Evolutionary conservation across 1,140 invertebrate species (phyloP), one percentile per base, ranked within the genome.

Genomic region (Trachelipus rathkii): DNA sequence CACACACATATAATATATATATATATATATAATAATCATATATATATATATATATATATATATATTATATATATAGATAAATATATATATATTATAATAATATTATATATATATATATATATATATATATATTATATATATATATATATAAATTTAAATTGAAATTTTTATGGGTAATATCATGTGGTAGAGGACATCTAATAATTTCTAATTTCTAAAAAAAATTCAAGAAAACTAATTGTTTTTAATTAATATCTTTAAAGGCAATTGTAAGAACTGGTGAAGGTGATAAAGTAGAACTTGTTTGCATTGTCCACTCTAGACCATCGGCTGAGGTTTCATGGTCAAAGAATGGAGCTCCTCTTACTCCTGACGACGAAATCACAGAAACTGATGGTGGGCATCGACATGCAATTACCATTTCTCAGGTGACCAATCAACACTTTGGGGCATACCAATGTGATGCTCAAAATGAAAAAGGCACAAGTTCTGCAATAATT

Each of bases 401-500:
- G 8, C 79, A 81, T 68, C 79, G 79, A 46, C 79, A 81, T 72
- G 76, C 75, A 3, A 73, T 81, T 70, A 78, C 77, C 46, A 78
- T 81, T 67, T 74, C 74, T 7, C 71, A 73, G 7, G 79, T 81
- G 13, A 78, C 74, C n/a, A 73, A 78, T 44, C 67, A 78, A 44
- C 74, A 81, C 69, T 81, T 81, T 24, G 79, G 79, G 6, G 53
- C 69, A 13, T 81, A 81, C 77, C 72, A 74, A 46, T 81, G 79
- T 73, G 75, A 76, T 50, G 79, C 79, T 15, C 72, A 81, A 53
- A 81, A 81, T 8, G 8, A 60, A 8, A 60, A 60, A 8, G 50
- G 50, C 11, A 19, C 1, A 60, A 60, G 19, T 60, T 60, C 50
- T 60, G 50, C 50, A 60, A 8, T 60, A 15, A 60, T 60, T 60